These are phyloP conservation scores for Caranx melampygus DNA, from an alignment of 2,113 vertebrate genomes.

Conservation along the genomic window DNA sequence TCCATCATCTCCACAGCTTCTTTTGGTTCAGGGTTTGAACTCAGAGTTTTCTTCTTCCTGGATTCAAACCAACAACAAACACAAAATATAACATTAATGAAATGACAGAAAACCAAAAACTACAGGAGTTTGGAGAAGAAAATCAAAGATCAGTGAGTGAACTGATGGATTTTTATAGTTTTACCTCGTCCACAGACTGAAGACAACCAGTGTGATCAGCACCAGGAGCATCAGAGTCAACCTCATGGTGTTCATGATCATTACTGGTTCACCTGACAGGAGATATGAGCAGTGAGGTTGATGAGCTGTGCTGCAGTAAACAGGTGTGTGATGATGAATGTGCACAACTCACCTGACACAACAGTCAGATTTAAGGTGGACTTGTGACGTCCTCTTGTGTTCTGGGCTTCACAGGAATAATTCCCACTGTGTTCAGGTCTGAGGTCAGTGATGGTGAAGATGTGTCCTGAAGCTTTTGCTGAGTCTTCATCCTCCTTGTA, in stretches of 20 bases:
- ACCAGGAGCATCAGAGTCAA: conserved; percentile 1
- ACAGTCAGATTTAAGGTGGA: background rate
- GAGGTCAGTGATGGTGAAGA: conserved; percentile 27
- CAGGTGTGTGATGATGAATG: too few relatives aligned
- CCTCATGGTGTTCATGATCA: background rate
- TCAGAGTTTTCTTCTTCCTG: too few relatives aligned
- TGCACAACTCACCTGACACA: background rate
- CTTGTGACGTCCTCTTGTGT: background rate
- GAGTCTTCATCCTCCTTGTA: conserved; percentile 11
- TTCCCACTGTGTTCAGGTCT: conserved; percentile 17
- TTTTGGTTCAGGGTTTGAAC: too few relatives aligned
- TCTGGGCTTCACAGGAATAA: conserved; percentile 40
- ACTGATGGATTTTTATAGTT: background rate
- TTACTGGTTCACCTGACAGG: too few relatives aligned
- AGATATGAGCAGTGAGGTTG: too few relatives aligned
- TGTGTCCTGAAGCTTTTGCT: conserved; percentile 10
- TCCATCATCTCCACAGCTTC: too few relatives aligned
- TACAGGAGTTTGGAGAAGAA: too few relatives aligned
- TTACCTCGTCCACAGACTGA: background rate
- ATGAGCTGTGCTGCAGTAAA: too few relatives aligned
- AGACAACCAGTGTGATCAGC: background rate
- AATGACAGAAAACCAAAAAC: too few relatives aligned
- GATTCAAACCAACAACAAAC: too few relatives aligned
- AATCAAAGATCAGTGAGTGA: too few relatives aligned
- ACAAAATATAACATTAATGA: too few relatives aligned